These are phyloP conservation scores for Cyanistes caeruleus DNA, from an alignment of 2,113 vertebrate genomes.

Conservation along the genomic window DNA sequence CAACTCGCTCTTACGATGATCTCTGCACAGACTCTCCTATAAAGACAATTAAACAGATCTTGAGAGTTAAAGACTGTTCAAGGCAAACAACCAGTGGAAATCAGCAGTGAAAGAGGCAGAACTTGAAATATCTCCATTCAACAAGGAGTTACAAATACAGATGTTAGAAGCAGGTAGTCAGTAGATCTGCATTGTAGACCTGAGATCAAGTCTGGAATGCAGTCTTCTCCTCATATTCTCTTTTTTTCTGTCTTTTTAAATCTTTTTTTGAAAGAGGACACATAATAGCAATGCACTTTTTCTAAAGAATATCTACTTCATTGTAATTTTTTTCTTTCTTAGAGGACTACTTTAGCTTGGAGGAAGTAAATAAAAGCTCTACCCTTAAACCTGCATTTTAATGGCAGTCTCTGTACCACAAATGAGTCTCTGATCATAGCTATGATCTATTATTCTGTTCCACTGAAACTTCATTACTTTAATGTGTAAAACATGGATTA, in stretches of 20 bases:
- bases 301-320: neutral
- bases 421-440: neutral
- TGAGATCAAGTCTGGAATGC: neutral
- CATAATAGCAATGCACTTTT: neutral
- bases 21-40: neutral
- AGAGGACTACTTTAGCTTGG: neutral
- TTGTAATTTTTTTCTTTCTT: neutral
- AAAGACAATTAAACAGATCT: neutral
- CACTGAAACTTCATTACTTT: constrained; percentile 13
- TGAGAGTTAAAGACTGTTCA: neutral
- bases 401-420: neutral
- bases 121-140: neutral
- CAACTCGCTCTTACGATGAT: neutral
- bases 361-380: neutral
- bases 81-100: neutral
- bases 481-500: constrained; percentile 23
- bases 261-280: neutral
- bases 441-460: neutral
- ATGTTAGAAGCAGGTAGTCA: neutral
- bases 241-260: neutral
- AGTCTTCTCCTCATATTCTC: neutral
- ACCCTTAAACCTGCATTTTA: neutral
- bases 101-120: neutral
- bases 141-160: neutral
- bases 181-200: neutral